Evolutionary conservation across 2,113 vertebrate species (phyloP).

Genomic region (Choloepus hoffmanni): DNA sequence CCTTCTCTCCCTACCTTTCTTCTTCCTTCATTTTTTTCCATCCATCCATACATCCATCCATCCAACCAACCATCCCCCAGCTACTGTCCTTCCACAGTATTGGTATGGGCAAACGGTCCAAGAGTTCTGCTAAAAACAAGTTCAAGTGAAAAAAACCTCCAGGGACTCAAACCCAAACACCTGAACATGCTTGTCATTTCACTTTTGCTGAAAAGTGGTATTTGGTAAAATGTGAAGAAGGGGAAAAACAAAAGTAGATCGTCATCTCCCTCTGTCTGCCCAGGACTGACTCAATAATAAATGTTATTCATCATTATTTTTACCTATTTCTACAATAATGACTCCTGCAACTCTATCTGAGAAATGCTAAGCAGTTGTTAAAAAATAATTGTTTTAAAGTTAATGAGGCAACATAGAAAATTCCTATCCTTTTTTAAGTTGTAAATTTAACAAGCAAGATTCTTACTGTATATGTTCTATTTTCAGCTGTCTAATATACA

Average conservation of each 20-base stretch:
- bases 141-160: neutral
- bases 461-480: neutral
- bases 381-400: conserved; percentile 48
- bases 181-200: neutral
- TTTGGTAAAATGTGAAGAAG: neutral
- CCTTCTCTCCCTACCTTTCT: too few species aligned
- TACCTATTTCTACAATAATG: neutral
- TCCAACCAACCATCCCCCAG: neutral
- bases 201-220: neutral
- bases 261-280: neutral
- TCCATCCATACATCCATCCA: neutral
- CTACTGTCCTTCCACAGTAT: neutral
- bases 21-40: neutral
- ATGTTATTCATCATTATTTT: neutral
- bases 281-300: neutral
- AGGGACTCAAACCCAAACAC: neutral
- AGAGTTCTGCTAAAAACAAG: neutral
- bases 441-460: neutral
- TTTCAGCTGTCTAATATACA: neutral
- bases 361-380: conserved; percentile 36
- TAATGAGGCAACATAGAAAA: neutral
- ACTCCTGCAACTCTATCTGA: neutral
- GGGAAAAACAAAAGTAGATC: neutral
- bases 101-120: neutral
- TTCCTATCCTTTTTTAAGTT: neutral